phyloP scores from a whole-genome alignment of 2,888 invertebrate species.

The Hirtodrosophila cameraria region DNA sequence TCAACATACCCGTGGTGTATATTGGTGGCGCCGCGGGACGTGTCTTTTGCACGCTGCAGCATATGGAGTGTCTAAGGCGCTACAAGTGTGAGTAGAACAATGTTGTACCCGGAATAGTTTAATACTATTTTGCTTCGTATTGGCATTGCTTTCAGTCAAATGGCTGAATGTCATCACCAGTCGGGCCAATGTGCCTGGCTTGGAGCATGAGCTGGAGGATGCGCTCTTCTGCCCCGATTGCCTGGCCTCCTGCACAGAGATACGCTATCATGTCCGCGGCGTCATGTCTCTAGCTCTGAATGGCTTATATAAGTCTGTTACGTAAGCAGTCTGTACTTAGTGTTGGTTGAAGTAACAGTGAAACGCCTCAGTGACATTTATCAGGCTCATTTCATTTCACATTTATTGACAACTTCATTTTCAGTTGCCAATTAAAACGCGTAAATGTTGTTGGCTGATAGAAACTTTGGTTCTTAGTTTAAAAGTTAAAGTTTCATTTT shows the following conservation, averaged over 20 bases:
- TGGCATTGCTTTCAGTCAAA: conserved; percentile 83
- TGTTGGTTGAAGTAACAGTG: not conserved
- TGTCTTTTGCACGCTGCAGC: conserved; percentile 78
- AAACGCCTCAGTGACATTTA: not conserved
- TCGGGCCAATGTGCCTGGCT: conserved; percentile 77
- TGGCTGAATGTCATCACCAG: conserved; percentile 83
- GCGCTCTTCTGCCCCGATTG: conserved; percentile 86
- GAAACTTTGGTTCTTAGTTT: too few relatives aligned
- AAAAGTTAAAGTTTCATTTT: too few relatives aligned
- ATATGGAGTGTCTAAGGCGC: conserved; percentile 84
- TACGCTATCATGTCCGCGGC: conserved; percentile 85
- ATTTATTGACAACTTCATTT: too few relatives aligned
- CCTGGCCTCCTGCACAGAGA: conserved; percentile 86
- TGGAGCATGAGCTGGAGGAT: conserved; percentile 85
- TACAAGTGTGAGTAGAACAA: conserved; percentile 84
- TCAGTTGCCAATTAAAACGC: too few relatives aligned
- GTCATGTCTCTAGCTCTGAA: conserved; percentile 69
- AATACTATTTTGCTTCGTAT: conserved; percentile 10
- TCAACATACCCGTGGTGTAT: conserved; percentile 78
- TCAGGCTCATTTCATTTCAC: not conserved
- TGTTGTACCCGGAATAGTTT: not conserved
- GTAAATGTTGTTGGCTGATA: too few relatives aligned
- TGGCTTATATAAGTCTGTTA: conserved; percentile 20
- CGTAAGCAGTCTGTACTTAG: conserved; percentile 49
- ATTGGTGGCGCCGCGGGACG: conserved; percentile 35